Percentiles rank a stretch among this genome's conserved stretches.
Conservation (phyloP, 2,113 vertebrate genomes). For the Paradoxurus hermaphroditus region DNA sequence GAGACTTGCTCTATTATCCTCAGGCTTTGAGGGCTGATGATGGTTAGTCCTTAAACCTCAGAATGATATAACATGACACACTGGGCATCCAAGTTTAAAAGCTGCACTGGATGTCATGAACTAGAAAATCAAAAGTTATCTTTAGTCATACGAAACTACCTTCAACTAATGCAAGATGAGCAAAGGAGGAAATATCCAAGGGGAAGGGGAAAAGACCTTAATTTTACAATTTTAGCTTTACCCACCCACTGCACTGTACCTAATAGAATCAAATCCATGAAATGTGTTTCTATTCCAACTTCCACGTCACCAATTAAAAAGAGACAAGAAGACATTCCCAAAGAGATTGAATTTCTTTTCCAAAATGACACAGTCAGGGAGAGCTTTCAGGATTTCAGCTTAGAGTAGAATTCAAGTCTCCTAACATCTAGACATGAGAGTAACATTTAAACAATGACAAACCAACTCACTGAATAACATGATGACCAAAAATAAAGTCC, state of each 20-base stretch:
- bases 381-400: not conserved
- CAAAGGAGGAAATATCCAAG: not conserved
- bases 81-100: not conserved
- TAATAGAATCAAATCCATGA: not conserved
- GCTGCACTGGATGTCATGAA: not conserved
- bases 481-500: not conserved
- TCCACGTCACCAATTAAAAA: not conserved
- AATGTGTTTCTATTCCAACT: not conserved
- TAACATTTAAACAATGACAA: not conserved
- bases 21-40: not conserved
- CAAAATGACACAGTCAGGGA: not conserved
- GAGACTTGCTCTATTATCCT: not conserved
- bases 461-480: not conserved
- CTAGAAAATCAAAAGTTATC: not conserved
- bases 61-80: not conserved
- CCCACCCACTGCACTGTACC: not conserved
- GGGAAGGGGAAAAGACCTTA: not conserved
- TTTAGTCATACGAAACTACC: not conserved
- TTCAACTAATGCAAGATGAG: not conserved
- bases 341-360: not conserved
- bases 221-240: constrained; percentile 32
- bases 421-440: not conserved
- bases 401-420: constrained; percentile 14
- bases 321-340: not conserved
- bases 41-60: not conserved